Conservation (phyloP, 2,113 vertebrate genomes). For the Cnemophilus loriae region DNA sequence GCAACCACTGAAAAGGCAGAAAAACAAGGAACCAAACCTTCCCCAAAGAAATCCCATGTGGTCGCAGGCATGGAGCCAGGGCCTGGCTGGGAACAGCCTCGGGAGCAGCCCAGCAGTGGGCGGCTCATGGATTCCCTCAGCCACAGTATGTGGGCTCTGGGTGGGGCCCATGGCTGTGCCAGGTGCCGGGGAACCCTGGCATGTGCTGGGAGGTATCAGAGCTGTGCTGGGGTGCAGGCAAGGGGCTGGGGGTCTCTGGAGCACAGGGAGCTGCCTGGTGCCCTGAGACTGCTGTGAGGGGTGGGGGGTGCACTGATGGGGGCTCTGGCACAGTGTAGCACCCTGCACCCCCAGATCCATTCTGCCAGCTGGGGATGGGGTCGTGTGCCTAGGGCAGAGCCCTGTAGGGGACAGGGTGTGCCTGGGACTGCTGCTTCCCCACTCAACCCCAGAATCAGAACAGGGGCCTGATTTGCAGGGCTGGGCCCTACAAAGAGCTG, state of each 20-base stretch:
- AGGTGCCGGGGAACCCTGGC: fast-evolving
- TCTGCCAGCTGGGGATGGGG: not conserved
- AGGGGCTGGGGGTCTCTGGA: not conserved
- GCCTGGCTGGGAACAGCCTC: not conserved
- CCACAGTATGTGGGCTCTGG: not conserved
- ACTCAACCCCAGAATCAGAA: not conserved
- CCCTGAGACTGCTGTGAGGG: not conserved
- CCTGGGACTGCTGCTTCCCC: not conserved
- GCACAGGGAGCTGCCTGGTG: not conserved
- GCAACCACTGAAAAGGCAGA: not conserved
- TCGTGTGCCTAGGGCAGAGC: fast-evolving
- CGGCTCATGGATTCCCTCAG: not conserved
- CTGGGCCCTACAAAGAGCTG: not conserved
- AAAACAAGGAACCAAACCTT: not conserved
- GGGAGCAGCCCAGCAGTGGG: not conserved
- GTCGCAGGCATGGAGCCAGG: not conserved
- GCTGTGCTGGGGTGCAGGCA: not conserved
- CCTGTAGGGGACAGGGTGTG: fast-evolving
- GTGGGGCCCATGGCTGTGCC: not conserved
- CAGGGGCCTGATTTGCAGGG: not conserved
- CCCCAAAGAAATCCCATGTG: not conserved
- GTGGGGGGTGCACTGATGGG: no score
- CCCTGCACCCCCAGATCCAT: fast-evolving
- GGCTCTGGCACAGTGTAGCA: not conserved
- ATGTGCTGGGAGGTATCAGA: not conserved